Evolutionary conservation across 2,797 vertebrate species (phyloP).

Genomic region (Pseudochirops cupreus): DNA sequence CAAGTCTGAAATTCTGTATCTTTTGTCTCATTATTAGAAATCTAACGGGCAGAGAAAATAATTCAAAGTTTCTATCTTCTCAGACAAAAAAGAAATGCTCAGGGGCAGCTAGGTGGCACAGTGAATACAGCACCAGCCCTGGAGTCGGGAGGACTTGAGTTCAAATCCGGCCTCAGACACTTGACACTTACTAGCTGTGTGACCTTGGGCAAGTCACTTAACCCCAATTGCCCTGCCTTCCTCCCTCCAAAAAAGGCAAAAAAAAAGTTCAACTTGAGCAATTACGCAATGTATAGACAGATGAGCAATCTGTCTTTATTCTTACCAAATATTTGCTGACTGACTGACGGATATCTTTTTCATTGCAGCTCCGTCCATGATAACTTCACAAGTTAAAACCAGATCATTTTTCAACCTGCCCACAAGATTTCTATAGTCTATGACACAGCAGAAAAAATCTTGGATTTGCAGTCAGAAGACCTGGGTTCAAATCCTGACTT

Average conservation of each 20-base stretch:
- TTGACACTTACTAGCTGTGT: no score
- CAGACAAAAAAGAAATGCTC: not conserved
- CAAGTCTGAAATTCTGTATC: not conserved
- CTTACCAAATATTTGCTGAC: no score
- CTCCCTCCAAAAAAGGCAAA: no score
- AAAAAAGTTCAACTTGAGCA: not conserved
- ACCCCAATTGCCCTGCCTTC: no score
- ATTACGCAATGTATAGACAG: not conserved
- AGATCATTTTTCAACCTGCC: not conserved
- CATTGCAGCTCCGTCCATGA: not conserved
- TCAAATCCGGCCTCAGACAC: no score
- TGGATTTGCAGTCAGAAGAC: not conserved
- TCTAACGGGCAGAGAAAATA: fast-evolving
- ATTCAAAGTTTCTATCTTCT: not conserved
- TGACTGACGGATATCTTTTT: not conserved
- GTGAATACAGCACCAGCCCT: no score
- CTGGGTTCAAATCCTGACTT: not conserved
- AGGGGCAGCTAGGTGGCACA: no score
- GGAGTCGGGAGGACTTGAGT: no score
- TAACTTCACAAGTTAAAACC: not conserved
- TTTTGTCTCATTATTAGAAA: no score
- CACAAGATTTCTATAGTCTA: not conserved
- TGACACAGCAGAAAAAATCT: not conserved
- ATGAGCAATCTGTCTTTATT: not conserved
- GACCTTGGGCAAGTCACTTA: no score